Percentiles rank a stretch among this genome's conserved stretches.
Evolutionary conservation across 2,113 vertebrate genomes (phyloP).

Genomic region (Datnioides undecimradiatus): DNA sequence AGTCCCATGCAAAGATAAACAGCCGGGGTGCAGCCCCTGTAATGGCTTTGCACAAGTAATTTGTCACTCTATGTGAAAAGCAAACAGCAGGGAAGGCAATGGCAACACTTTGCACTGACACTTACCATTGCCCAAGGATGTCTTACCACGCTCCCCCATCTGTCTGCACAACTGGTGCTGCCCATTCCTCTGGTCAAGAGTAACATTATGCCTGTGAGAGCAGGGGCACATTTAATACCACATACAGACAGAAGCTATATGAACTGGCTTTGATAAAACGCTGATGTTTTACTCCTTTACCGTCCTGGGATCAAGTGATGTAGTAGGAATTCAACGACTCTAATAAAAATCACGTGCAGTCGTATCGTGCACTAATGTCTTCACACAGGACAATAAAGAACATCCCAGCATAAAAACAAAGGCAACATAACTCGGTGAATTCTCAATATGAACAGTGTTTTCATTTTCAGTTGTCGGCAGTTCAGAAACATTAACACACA

Average conservation of each 20-base stretch:
- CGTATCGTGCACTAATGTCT: not conserved
- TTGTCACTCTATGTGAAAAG: constrained; percentile 74
- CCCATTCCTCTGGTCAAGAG: constrained; percentile 40
- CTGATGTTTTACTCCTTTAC: not conserved
- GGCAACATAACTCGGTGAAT: not conserved
- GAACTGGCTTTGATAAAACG: not conserved
- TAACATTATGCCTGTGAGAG: not conserved
- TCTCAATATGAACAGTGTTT: not conserved
- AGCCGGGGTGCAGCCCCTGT: constrained; percentile 47
- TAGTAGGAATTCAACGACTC: not conserved
- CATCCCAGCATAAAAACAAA: not conserved
- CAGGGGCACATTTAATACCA: not conserved
- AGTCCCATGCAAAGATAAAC: constrained; percentile 69
- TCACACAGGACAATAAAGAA: not conserved
- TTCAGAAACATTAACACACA: constrained; percentile 1
- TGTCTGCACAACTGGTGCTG: constrained; percentile 31
- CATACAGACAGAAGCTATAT: not conserved
- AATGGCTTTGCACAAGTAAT: constrained; percentile 72
- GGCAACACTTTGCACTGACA: constrained; percentile 58
- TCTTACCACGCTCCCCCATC: constrained; percentile 46
- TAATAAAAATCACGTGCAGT: not conserved
- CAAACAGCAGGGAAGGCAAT: constrained; percentile 63
- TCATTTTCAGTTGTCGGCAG: constrained; percentile 8
- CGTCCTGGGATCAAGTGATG: not conserved
- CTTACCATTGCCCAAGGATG: constrained; percentile 61